Evolutionary conservation across 1,140 invertebrate species (phyloP), one percentile per base, ranked within the genome.

Genomic region (Mya arenaria): DNA sequence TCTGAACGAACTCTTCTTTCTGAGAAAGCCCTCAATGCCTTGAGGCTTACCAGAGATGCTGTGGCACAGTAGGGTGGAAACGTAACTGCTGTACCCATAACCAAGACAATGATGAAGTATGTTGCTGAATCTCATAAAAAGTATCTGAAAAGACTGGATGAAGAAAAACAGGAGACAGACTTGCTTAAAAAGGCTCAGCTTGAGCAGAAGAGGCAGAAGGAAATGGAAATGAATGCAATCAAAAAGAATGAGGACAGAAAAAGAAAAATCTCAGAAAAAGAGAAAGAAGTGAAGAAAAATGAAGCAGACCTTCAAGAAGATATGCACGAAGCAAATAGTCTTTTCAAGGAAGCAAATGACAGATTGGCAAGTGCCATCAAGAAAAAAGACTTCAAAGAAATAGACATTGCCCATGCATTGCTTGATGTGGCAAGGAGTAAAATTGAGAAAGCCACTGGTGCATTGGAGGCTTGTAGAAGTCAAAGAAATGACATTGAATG

Each of bases 1-100:
- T 44, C 68, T 62, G 82, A 86, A 41, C 69, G 82, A 23, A 41
- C 75, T 32, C 69, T 81, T 6, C 63, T 85, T 34, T 60, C 69
- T 37, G 74, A 68, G 2, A 6, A 23, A 3, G 69, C 84, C 25
- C 19, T 80, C 17, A 85, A 85, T 85, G 84, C 79, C 4, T 52
- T 78, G 25, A 56, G 79, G 62, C 28, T 72, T 6, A 69, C 63
- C 6, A 34, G 63, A 55, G 84, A 82, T 85, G 37, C 66, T 30
- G 73, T 82, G 30, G 63, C 62, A 36, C 37, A 48, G 23, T 25
- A 19, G 5, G 15, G 41, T 15, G 30, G 25, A 48, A 81, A 30
- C 25, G 66, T 48, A 48, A 28, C 37, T 23, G 44, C 44, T 48
- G n/a, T 69, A 25, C 8, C 34, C 30, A n/a, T 65, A n/a, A 36